Evolutionary conservation across 2,113 vertebrate genomes (phyloP), one percentile per base, ranked within the genome.

Genomic region (Cichladusa arquata): DNA sequence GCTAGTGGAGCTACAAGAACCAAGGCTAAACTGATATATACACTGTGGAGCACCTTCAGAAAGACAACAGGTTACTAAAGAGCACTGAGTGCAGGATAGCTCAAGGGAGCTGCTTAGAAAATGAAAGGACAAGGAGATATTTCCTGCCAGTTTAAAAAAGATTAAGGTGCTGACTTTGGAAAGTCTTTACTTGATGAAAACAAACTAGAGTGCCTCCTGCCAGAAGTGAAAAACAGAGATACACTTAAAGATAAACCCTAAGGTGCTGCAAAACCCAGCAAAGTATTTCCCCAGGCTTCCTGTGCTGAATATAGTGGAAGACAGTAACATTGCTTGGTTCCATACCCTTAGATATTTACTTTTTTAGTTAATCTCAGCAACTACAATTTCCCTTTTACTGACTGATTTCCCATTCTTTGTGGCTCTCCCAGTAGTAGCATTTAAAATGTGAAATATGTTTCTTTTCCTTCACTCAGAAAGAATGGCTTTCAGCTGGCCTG

Each of bases 151-250:
- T 78, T 92, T 87, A 78, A 38, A 78, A 83, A 78, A 51, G 48
- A 96, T 69, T 67, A 88, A 90, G 89, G 29, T 62, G 69, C 69
- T 95, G 72, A 70, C 86, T 95, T 91, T 29, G 51, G 51, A 45
- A 81, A 84, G 47, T 69, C 77, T 64, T 83, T 66, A 69, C 34
- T 45, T 83, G 80, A 80, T 44, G 47, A 89, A 51, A 86, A 81
- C 36, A 93, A 84, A 73, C 60, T 19, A 33, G 15, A 91, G 33
- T 22, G 64, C 45, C 84, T 88, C 56, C 89, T 81, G 47, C 4
- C 47, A 81, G 64, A 72, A 84, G 25, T 54, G 34, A 91, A 73
- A 92, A 92, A 23, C 48, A 72, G 67, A 82, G 26, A 77, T n/a
- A 70, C 11, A 15, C 31, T 70, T 73, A 57, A 0, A 86, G 34